phyloP scores from a whole-genome alignment of 2,113 vertebrate species.

The Cryptomyrus ogoouensis region DNA sequence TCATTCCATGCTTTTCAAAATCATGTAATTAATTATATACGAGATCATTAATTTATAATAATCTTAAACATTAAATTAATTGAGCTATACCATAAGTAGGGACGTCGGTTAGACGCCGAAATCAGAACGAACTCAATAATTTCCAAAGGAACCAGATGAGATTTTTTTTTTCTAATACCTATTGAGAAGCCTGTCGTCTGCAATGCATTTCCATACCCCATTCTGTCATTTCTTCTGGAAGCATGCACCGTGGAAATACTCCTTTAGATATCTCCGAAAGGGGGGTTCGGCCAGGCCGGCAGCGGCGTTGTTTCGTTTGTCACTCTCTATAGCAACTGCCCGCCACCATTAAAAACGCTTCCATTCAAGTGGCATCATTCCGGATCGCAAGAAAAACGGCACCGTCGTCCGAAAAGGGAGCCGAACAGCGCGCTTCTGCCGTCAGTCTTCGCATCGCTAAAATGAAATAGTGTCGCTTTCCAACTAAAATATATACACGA shows the following conservation, averaged over 20 bases:
- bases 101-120: neutral
- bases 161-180: neutral
- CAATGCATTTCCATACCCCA: neutral
- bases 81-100: neutral
- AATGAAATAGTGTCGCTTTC: neutral
- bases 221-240: neutral
- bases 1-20: neutral
- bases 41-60: neutral
- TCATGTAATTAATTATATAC: neutral
- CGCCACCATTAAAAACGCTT: slow-evolving; percentile 77
- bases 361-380: slow-evolving; percentile 65
- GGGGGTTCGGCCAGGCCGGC: slow-evolving; percentile 55
- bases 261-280: neutral
- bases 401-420: neutral
- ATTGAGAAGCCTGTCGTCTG: neutral
- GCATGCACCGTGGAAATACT: neutral
- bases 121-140: neutral
- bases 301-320: slow-evolving; percentile 85
- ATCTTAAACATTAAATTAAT: neutral
- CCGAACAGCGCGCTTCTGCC: neutral
- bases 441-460: neutral
- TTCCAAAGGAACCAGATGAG: neutral
- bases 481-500: neutral
- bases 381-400: slow-evolving; percentile 15
- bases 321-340: slow-evolving; percentile 92